Evolutionary conservation across 2,113 vertebrate species (phyloP), one percentile per base, ranked within the genome.

Genomic region (Xiphophorus couchianus): DNA sequence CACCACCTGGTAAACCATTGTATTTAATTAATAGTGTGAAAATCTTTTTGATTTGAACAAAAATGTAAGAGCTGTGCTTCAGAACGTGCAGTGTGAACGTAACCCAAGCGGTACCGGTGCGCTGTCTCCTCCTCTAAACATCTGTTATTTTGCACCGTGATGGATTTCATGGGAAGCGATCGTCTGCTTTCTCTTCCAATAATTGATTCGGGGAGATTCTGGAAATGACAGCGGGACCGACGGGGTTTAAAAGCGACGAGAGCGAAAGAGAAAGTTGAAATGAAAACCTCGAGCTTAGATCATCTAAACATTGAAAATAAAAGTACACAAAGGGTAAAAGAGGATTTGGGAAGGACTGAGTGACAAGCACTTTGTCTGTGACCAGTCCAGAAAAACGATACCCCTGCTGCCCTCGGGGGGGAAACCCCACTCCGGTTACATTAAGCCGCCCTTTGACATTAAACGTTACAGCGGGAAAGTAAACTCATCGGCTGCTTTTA

Each of bases 391-490:
- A 77, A 85, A 86, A 89, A 84, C 27, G 84, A 91, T 85, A 92
- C 86, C 84, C 58, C 17, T 60, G 80, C 68, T 27, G 19, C 81
- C 90, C 84, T 86, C 25, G 25, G 37, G 87, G 78, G 82, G 84
- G 71, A 90, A 90, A 80, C 87, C 86, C 84, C 82, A 65, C 88
- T 90, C 90, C 75, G 76, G 87, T 91, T 90, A 88, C 89, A 80
- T 74, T 15, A 66, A 66, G 11, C 51, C 42, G 17, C 13, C 63
- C 84, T 78, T 69, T 76, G 83, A 84, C 90, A 79, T 73, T 27
- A 65, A 80, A 66, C 68, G 67, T 2, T 3, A 51, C 72, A 3
- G 48, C 70, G 9, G 39, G 76, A 72, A 68, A 58, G 83, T 77
- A 77, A 86, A 86, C 77, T 66, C 82, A 70, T 81, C 58, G 28